Conservation (phyloP, 1,140 invertebrate species). For the Campoletis sonorensis region DNA sequence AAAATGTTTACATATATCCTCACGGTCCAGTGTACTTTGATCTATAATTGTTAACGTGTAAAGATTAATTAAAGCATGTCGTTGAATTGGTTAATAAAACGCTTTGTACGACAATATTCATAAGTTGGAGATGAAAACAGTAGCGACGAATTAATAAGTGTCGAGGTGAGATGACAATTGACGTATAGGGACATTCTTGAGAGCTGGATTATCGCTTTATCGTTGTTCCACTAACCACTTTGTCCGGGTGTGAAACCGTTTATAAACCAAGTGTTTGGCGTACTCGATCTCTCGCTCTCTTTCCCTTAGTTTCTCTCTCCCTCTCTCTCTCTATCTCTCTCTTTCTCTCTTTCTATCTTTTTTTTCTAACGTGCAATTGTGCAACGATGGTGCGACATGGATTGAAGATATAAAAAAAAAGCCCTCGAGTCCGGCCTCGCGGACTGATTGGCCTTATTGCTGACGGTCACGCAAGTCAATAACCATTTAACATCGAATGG, state of each 20-base stretch:
- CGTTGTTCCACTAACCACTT: slow-evolving; percentile 28
- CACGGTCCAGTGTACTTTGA: too few species aligned
- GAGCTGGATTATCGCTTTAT: slow-evolving; percentile 38
- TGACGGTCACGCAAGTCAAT: slow-evolving; percentile 70
- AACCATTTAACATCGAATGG: slow-evolving; percentile 67
- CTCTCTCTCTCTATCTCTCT: slow-evolving; percentile 40
- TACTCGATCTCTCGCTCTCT: slow-evolving; percentile 7
- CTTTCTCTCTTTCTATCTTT: slow-evolving; percentile 42
- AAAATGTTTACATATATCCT: background rate
- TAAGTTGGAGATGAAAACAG: slow-evolving; percentile 6
- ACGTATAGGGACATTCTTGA: slow-evolving; percentile 7
- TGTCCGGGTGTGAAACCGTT: background rate
- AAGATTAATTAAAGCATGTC: background rate
- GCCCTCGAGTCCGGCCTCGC: slow-evolving; percentile 63
- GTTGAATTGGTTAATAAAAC: background rate
- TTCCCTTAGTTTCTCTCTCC: slow-evolving; percentile 38
- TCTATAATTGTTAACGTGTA: too few species aligned
- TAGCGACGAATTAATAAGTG: background rate
- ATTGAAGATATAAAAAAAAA: slow-evolving; percentile 56
- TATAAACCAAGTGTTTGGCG: background rate
- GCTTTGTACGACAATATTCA: background rate
- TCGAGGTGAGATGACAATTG: slow-evolving; percentile 40
- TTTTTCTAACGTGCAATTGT: slow-evolving; percentile 13
- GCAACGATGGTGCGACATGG: slow-evolving; percentile 45
- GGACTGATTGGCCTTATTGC: slow-evolving; percentile 72